Evolutionary conservation across 2,113 vertebrate genomes (phyloP), one percentile per base, ranked within the genome.

Genomic region (Hippocampus mohnikei): DNA sequence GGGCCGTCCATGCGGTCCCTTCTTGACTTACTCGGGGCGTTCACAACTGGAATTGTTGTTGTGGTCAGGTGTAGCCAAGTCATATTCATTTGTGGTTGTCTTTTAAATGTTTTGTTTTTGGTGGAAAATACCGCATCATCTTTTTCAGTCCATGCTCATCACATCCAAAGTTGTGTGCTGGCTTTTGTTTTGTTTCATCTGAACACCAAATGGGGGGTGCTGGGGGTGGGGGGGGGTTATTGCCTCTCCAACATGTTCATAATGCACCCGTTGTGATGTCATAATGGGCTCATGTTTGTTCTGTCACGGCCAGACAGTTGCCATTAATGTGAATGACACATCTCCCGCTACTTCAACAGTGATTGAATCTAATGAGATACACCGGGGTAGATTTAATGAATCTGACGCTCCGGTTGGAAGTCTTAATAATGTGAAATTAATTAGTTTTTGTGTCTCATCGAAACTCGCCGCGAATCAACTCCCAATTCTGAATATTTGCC

Each of bases 11-110:
- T 62, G 50, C 69, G 62, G 78, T 82, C 69, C 73, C 71, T 63
- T 75, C 61, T 78, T 72, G 73, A 74, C 59, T 77, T 68, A 27
- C 72, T 70, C 56, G 63, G 62, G 73, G 66, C 70, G 74, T 82
- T 84, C 75, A 85, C 81, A 84, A 83, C 87, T 85, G 84, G 81
- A 87, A 84, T 86, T 84, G 81, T 77, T 88, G 87, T 89, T 89
- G 83, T 83, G 85, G 80, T 87, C 81, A 85, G 83, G 83, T 80
- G 44, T 82, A 74, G 80, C 84, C 77, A 78, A 72, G 72, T 85
- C 77, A 81, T 79, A 23, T 76, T 80, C 87, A 85, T 87, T 71
- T 75, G 75, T 90, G 81, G 71, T 82, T 84, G 71, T 78, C 74
- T 58, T 10, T 44, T 71, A 53, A 69, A 66, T 78, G 66, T 80